Base-by-base conservation (phyloP, 30 jellyfish, hydroid and myxozoan species). In the Aurelia aurita region DNA sequence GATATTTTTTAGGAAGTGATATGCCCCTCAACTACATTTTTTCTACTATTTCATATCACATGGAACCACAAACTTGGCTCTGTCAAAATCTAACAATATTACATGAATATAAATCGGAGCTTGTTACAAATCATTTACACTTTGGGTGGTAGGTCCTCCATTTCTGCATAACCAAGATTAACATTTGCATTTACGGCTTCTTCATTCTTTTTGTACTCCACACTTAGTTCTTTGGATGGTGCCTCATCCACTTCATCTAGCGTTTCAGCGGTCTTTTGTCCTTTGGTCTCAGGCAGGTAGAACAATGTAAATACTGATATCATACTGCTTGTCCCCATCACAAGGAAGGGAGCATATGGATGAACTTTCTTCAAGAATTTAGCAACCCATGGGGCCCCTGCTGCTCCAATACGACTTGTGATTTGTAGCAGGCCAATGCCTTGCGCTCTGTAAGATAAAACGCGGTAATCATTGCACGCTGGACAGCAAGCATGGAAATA, bases 361-460 rank as follows among this genome's bases (percentile, higher is more conserved):
- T 91, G 96, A 32, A 82, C 74, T 11, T 11, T 57, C 59, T 58
- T 79, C 89, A 91, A 44, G 34, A 79, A 89, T 64, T 73, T 69
- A 12, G 98, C 92, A 9, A 91, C 90, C 98, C 98, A 91, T 6
- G 98, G 98, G 5, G 98, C 91, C 58, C 80, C 57, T 45, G 96
- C 96, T 22, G 95, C 94, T 1, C 98, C 98, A 19, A 86, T 80
- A 9, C 96, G 77, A 34, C 95, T 77, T 39, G 96, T 46, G n/a
- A 86, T 66, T 51, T 85, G 96, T 58, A 91, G 73, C 27, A 66
- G 79, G 20, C 98, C 96, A 72, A 91, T 77, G 22, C 93, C 96
- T 73, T 82, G 87, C 28, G 98, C 72, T 44, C 98, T 80, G 69
- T 1, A 55, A 72, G 28, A 21, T 20, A 18, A 72, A 31, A 44